Percentiles rank a stretch among this genome's conserved stretches.
These are phyloP conservation scores for Melanotaenia duboulayi DNA, from an alignment of 2,113 vertebrate genomes.

Conservation along the genomic window DNA sequence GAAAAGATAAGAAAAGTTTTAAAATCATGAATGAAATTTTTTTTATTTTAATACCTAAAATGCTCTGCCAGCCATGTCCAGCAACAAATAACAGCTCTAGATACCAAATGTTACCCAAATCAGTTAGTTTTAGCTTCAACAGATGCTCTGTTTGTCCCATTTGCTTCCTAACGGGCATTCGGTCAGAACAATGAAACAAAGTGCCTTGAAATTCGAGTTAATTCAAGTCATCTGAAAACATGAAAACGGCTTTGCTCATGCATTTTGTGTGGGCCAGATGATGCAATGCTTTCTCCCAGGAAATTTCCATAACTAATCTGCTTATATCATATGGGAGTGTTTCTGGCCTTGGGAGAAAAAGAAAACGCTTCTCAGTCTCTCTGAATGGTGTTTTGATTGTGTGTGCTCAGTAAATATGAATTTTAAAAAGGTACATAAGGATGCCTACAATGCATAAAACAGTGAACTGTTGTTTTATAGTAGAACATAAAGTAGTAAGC, in stretches of 20 bases:
- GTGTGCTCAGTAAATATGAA: conserved; percentile 56
- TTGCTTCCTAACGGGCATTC: conserved; percentile 20
- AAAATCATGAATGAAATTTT: conserved; percentile 21
- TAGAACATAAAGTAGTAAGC: conserved; percentile 8
- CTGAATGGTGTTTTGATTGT: conserved; percentile 59
- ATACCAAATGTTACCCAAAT: conserved; percentile 26
- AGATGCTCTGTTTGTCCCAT: conserved; percentile 41
- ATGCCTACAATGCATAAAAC: conserved; percentile 34
- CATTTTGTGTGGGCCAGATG: conserved; percentile 44
- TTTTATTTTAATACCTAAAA: conserved; percentile 29
- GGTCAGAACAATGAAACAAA: conserved; percentile 38
- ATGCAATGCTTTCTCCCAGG: conserved; percentile 37
- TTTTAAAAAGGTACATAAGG: conserved; percentile 55
- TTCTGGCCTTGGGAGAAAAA: conserved; percentile 38
- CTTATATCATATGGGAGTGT: conserved; percentile 55
- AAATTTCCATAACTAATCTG: conserved; percentile 70
- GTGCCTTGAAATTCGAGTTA: conserved; percentile 35
- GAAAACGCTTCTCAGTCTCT: conserved; percentile 28
- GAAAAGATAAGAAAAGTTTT: conserved; percentile 54
- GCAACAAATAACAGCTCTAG: conserved; percentile 6
- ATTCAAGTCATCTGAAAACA: conserved; percentile 49
- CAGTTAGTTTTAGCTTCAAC: conserved; percentile 21
- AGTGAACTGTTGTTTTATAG: conserved; percentile 2
- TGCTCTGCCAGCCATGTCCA: conserved; percentile 2
- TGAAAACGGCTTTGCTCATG: conserved; percentile 14